A percentile compares a stretch with the other conserved stretches of the same genome.
Evolutionary conservation across 2,797 vertebrate species (phyloP).

Genomic region (Hippocampus kuda): DNA sequence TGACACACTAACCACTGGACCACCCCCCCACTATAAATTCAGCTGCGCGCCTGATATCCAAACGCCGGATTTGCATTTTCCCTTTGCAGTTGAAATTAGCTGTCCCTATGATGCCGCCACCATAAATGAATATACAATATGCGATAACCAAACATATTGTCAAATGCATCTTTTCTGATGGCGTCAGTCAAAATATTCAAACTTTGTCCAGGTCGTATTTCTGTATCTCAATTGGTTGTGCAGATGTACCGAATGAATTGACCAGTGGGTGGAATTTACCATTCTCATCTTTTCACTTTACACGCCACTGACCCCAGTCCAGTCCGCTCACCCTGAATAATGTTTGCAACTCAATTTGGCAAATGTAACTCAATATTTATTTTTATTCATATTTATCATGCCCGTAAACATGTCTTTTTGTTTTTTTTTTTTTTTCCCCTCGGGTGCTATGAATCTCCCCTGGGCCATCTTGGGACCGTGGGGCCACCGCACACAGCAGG

Average conservation of each 20-base stretch:
- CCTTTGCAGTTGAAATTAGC: background rate
- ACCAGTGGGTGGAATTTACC: background rate
- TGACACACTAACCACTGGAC: too few relatives aligned
- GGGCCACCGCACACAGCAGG: constrained; percentile 54
- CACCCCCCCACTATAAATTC: too few relatives aligned
- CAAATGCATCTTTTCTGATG: background rate
- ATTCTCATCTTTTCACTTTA: constrained; percentile 3
- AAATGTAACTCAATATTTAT: constrained; percentile 81
- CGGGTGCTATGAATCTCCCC: constrained; percentile 74
- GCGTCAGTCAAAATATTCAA: background rate
- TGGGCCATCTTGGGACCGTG: constrained; percentile 57
- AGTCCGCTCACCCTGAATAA: constrained; percentile 45
- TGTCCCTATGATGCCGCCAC: background rate
- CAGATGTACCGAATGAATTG: background rate
- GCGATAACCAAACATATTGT: background rate
- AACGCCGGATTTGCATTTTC: background rate
- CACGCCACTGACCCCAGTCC: background rate
- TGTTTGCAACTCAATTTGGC: constrained; percentile 70
- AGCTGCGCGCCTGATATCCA: background rate
- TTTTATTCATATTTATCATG: constrained; percentile 88
- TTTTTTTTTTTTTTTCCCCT: constrained; percentile 69
- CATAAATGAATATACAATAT: too few relatives aligned
- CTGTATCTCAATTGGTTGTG: background rate
- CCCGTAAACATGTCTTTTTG: too few relatives aligned
- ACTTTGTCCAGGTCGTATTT: background rate